phyloP scores from a whole-genome alignment of 2,888 invertebrate genomes.

The Vanessa cardui region DNA sequence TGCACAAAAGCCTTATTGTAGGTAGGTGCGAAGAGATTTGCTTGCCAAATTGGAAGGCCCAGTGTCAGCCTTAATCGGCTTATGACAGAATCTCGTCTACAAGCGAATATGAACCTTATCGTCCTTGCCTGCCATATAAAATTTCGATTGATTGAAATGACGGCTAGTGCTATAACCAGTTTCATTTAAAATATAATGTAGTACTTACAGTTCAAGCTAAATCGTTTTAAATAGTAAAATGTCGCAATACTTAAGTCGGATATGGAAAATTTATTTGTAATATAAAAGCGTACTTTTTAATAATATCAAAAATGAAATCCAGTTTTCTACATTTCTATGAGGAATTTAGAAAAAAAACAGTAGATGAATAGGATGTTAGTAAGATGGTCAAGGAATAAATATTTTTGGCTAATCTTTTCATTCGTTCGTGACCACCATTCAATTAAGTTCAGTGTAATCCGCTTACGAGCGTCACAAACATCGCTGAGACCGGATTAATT shows the following conservation, averaged over 20 bases:
- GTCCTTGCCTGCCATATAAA: conserved; percentile 20
- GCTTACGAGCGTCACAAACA: conserved; percentile 53
- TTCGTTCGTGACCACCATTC: conserved; percentile 48
- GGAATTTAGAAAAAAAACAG: too few relatives aligned
- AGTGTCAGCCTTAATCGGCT: conserved; percentile 60
- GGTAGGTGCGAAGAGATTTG: conserved; percentile 66
- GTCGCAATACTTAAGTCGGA: too few relatives aligned
- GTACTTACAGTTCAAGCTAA: background rate
- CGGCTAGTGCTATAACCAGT: conserved; percentile 9
- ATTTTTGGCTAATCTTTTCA: conserved; percentile 10
- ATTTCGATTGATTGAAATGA: conserved; percentile 10
- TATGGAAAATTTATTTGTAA: too few relatives aligned
- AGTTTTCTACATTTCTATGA: too few relatives aligned
- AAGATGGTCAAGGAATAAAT: conserved; percentile 4
- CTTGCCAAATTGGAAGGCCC: conserved; percentile 65
- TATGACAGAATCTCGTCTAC: conserved; percentile 48
- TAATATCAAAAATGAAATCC: too few relatives aligned
- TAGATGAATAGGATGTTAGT: background rate
- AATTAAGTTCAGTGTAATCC: conserved; percentile 67
- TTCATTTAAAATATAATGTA: background rate
- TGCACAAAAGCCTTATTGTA: conserved; percentile 52
- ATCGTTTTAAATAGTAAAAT: background rate
- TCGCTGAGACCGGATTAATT: conserved; percentile 60
- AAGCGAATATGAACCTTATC: conserved; percentile 42
- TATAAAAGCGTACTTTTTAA: too few relatives aligned